Conservation (phyloP, 2,797 vertebrate genomes). For the Jordanella pulchra region DNA sequence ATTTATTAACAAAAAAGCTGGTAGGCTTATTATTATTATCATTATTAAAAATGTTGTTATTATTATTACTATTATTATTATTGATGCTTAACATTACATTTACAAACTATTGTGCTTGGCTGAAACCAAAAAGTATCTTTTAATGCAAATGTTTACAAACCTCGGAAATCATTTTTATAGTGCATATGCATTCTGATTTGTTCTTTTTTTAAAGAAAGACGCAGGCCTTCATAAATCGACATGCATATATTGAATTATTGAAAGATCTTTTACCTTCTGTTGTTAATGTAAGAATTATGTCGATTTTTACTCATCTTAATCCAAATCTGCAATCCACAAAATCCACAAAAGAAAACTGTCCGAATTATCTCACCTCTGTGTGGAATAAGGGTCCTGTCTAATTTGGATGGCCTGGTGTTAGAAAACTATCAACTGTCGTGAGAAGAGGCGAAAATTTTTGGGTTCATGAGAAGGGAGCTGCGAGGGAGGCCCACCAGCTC, state of each 20-base stretch:
- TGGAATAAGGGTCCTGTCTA: slow-evolving; percentile 13
- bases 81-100: neutral
- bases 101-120: neutral
- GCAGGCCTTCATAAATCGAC: neutral
- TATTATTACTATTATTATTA: too few relatives aligned
- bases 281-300: neutral
- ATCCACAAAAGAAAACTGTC: neutral
- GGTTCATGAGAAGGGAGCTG: slow-evolving; percentile 32
- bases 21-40: neutral
- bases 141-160: neutral
- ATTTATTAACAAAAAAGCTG: neutral
- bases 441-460: slow-evolving; percentile 33
- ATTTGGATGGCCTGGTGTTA: slow-evolving; percentile 4
- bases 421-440: slow-evolving; percentile 28
- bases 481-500: slow-evolving; percentile 63
- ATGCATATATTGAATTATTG: too few relatives aligned
- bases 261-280: neutral
- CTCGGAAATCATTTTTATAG: neutral
- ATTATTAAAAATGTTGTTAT: too few relatives aligned
- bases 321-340: neutral
- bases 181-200: neutral
- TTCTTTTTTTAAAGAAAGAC: neutral
- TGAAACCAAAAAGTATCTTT: neutral
- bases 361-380: neutral
- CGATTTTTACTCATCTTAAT: slow-evolving; percentile 9